Conservation (phyloP, 2,888 invertebrate species). For the Crematogaster levior region DNA sequence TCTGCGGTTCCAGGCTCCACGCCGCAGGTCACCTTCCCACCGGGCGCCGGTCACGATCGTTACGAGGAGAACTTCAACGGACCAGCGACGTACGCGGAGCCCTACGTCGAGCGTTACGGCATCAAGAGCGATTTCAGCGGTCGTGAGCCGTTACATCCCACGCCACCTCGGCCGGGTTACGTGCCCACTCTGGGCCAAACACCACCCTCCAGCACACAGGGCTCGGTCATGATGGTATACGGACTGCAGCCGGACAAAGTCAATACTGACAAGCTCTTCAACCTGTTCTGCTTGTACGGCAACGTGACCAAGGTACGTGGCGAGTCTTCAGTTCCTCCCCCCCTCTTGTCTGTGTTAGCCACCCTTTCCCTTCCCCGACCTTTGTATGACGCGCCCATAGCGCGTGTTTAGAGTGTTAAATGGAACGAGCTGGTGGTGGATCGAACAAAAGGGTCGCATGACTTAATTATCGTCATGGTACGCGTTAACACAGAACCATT, state of each 20-base stretch:
- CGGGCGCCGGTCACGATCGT: conserved; percentile 83
- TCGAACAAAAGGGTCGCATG: conserved; percentile 31
- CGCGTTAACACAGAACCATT: conserved; percentile 8
- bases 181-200: conserved; percentile 84
- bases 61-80: conserved; percentile 85
- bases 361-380: background rate
- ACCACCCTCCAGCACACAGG: conserved; percentile 87
- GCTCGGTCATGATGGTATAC: conserved; percentile 99
- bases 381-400: background rate
- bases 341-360: background rate
- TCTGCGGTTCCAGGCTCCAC: conserved; percentile 87
- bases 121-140: conserved; percentile 83
- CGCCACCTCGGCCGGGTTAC: conserved; percentile 84
- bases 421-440: background rate
- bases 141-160: conserved; percentile 84
- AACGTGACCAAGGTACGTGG: conserved; percentile 96
- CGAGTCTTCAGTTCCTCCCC: background rate
- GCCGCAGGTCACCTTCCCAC: conserved; percentile 82
- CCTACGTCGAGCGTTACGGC: conserved; percentile 84
- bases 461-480: conserved; percentile 10
- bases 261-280: conserved; percentile 98
- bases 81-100: conserved; percentile 83
- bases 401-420: conserved; percentile 30
- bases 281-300: conserved; percentile 99
- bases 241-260: conserved; percentile 97